These are phyloP conservation scores for Pocillopora damicornis DNA, from an alignment of 64 coral and sea anemone genomes.

Conservation along the genomic window DNA sequence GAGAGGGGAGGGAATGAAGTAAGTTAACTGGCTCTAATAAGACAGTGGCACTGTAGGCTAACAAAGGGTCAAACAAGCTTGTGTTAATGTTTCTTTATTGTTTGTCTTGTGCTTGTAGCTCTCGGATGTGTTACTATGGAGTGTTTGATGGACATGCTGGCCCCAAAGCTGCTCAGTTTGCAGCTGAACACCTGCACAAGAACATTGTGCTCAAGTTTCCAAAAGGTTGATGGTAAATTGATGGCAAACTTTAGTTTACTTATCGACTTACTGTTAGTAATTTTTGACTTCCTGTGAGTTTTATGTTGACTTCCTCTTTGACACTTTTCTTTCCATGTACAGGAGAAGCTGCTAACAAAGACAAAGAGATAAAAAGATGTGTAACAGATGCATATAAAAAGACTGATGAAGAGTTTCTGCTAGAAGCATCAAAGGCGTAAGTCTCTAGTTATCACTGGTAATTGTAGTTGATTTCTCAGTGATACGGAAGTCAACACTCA, in stretches of 20 bases:
- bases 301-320: neutral
- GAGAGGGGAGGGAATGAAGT: too few species aligned
- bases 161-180: conserved; percentile 83
- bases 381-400: conserved; percentile 89
- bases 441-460: neutral
- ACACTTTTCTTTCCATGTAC: neutral
- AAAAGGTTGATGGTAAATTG: conserved; percentile 99
- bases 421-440: conserved; percentile 93
- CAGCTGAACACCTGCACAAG: conserved; percentile 83
- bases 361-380: conserved; percentile 93
- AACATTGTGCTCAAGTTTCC: conserved; percentile 92
- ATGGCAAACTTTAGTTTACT: neutral
- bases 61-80: too few species aligned
- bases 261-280: too few species aligned
- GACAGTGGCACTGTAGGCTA: too few species aligned
- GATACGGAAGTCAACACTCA: neutral
- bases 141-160: conserved; percentile 99
- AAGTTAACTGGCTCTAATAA: too few species aligned
- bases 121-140: conserved; percentile 84
- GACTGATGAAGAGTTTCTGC: conserved; percentile 96
- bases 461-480: neutral
- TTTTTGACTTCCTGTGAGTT: neutral
- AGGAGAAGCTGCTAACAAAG: conserved; percentile 70
- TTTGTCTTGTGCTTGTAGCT: conserved; percentile 27
- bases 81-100: too few species aligned